Evolutionary conservation across 2,797 vertebrate genomes (phyloP).

Genomic region (Lithobates sylvaticus): DNA sequence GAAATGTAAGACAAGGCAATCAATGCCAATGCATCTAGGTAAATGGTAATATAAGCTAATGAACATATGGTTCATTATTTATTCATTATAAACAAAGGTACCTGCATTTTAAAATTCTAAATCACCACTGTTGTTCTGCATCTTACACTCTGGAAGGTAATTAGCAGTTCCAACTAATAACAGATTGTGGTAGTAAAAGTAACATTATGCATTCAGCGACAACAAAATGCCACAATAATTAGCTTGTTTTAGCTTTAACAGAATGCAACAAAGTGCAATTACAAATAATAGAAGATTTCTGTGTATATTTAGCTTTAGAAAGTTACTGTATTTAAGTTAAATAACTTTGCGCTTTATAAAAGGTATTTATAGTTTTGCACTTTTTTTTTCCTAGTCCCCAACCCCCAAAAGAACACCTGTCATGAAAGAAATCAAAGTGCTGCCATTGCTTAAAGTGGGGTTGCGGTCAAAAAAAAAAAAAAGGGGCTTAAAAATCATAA

Average conservation of each 20-base stretch:
- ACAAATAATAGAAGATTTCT: constrained; percentile 1
- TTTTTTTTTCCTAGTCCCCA: too few relatives aligned
- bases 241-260: constrained; percentile 9
- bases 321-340: neutral
- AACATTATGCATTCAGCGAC: constrained; percentile 28
- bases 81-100: constrained; percentile 27
- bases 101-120: constrained; percentile 1
- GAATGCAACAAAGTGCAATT: neutral
- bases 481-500: too few relatives aligned
- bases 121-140: constrained; percentile 20
- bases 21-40: neutral
- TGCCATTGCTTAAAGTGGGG: too few relatives aligned
- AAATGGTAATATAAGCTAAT: constrained; percentile 15
- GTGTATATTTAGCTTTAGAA: neutral
- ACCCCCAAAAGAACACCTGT: too few relatives aligned
- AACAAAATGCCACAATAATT: constrained; percentile 17
- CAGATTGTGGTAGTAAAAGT: constrained; percentile 23
- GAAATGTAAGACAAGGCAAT: neutral
- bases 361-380: too few relatives aligned
- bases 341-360: too few relatives aligned
- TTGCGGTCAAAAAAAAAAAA: too few relatives aligned
- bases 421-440: too few relatives aligned
- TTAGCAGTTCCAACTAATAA: constrained; percentile 19
- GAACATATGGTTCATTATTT: constrained; percentile 36
- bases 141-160: constrained; percentile 34